Conservation (phyloP, 2,888 invertebrate species). For the Coleophora deauratella region DNA sequence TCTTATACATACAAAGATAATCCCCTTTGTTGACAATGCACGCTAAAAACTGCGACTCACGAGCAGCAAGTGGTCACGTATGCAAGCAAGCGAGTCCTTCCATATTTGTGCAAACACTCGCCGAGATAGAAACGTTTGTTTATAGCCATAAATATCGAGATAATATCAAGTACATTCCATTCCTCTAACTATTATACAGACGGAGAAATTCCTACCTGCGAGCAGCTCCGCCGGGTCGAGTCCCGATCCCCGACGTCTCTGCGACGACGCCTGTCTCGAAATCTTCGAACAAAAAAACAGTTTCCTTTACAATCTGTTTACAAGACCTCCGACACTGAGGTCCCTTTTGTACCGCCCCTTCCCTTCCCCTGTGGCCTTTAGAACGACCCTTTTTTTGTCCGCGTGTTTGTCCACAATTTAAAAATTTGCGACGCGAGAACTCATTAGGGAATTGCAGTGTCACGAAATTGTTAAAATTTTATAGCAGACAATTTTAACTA, state of each 20-base stretch:
- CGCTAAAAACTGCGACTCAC: neutral
- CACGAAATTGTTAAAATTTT: too few species aligned
- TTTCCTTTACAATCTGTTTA: conserved; percentile 66
- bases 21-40: neutral
- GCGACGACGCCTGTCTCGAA: conserved; percentile 45
- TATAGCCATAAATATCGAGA: conserved; percentile 50
- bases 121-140: conserved; percentile 58
- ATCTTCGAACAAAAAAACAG: conserved; percentile 47
- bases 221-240: conserved; percentile 56
- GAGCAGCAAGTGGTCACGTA: conserved; percentile 37
- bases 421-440: conserved; percentile 26
- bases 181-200: conserved; percentile 19
- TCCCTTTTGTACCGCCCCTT: conserved; percentile 43
- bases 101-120: conserved; percentile 61
- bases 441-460: conserved; percentile 20
- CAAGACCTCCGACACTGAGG: conserved; percentile 67
- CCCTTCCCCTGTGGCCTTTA: conserved; percentile 30
- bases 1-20: too few species aligned
- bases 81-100: conserved; percentile 32
- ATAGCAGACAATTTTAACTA: too few species aligned
- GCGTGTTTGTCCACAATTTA: conserved; percentile 33
- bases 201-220: conserved; percentile 28
- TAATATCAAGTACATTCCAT: conserved; percentile 34
- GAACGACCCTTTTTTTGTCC: conserved; percentile 61
- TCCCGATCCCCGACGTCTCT: conserved; percentile 26